These are phyloP conservation scores for Scaptomyza reducta DNA, from an alignment of 2,888 invertebrate species.

Conservation along the genomic window DNA sequence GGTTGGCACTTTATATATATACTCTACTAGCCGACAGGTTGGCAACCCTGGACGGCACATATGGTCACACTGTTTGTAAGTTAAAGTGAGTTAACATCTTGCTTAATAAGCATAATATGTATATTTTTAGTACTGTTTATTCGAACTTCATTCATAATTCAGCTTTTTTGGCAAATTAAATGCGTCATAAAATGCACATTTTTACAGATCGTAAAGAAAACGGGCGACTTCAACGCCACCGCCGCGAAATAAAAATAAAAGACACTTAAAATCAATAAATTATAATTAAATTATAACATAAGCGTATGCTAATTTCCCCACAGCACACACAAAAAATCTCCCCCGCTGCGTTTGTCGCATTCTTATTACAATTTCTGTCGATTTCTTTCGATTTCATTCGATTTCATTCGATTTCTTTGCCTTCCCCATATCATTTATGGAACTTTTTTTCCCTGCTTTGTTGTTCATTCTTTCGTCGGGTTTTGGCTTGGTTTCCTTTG, in stretches of 20 bases:
- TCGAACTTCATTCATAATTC: slow-evolving; percentile 49
- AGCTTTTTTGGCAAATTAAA: slow-evolving; percentile 63
- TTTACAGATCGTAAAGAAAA: slow-evolving; percentile 81
- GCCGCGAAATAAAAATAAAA: slow-evolving; percentile 50
- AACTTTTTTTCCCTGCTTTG: not conserved
- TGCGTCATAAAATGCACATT: slow-evolving; percentile 64
- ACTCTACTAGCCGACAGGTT: slow-evolving; percentile 38
- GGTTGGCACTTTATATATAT: slow-evolving; percentile 82
- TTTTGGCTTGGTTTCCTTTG: slow-evolving; percentile 48
- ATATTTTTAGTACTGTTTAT: not conserved
- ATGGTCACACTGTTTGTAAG: slow-evolving; percentile 50
- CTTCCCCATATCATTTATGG: slow-evolving; percentile 47
- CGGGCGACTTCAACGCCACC: slow-evolving; percentile 76
- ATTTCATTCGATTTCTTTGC: slow-evolving; percentile 49
- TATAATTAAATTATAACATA: slow-evolving; percentile 82
- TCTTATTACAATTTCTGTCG: slow-evolving; percentile 58
- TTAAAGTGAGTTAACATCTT: slow-evolving; percentile 29
- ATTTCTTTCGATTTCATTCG: slow-evolving; percentile 52
- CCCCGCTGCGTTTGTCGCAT: slow-evolving; percentile 68
- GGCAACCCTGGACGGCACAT: slow-evolving; percentile 46
- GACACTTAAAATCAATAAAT: slow-evolving; percentile 79
- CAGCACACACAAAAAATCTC: slow-evolving; percentile 23
- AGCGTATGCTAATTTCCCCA: slow-evolving; percentile 79
- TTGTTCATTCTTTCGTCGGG: slow-evolving; percentile 27
- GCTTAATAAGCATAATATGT: slow-evolving; percentile 4